Percentiles rank a stretch among this genome's conserved stretches.
Conservation (phyloP, 2,113 vertebrate species). For the Nesogale talazaci region DNA sequence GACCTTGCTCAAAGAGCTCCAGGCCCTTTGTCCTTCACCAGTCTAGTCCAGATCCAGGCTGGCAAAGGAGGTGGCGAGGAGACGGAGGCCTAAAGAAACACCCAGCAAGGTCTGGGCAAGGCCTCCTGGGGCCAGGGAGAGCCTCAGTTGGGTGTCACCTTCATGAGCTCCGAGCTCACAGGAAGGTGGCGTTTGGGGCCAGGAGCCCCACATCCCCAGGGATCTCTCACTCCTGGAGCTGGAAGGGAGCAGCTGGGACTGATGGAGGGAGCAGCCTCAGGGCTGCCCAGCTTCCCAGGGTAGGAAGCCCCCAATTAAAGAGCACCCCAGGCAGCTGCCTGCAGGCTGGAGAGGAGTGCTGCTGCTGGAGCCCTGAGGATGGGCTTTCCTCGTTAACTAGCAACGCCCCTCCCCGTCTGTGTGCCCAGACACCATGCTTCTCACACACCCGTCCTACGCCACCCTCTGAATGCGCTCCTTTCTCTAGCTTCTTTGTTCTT, state of each 20-base stretch:
- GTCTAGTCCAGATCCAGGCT: neutral
- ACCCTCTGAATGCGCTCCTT: neutral
- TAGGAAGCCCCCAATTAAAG: neutral
- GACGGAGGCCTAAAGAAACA: neutral
- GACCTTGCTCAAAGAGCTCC: slow-evolving; percentile 29
- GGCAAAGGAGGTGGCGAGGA: neutral
- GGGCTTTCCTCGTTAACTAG: neutral
- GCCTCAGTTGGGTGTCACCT: neutral
- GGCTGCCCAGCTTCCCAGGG: neutral
- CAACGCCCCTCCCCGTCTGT: neutral
- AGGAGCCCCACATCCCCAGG: neutral
- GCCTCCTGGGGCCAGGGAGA: neutral
- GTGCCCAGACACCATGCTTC: neutral
- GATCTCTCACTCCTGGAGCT: neutral
- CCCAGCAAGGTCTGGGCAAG: neutral
- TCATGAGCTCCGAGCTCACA: neutral
- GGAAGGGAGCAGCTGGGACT: neutral
- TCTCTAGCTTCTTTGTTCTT: neutral
- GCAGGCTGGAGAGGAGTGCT: neutral
- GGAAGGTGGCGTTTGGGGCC: neutral
- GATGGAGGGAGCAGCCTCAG: neutral
- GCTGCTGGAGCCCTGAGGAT: neutral
- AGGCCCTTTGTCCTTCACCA: neutral
- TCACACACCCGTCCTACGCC: neutral
- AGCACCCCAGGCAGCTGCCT: neutral